Evolutionary conservation across 2,888 invertebrate genomes (phyloP).

Genomic region (Phortica magna): DNA sequence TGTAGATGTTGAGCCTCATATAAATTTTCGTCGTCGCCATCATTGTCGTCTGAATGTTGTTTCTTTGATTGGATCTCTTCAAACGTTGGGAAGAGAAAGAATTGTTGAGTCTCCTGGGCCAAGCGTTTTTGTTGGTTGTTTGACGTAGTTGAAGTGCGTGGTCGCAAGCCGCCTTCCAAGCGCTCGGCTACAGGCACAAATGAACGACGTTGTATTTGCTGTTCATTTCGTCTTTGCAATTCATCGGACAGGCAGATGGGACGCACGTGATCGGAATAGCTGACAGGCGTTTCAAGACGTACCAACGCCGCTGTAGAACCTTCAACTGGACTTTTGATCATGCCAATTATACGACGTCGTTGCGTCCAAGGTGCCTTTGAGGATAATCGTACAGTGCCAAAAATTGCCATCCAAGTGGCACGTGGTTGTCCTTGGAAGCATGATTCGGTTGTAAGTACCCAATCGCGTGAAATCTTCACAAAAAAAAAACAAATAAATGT

Average conservation of each 20-base stretch:
- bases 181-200: conserved; percentile 75
- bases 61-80: conserved; percentile 38
- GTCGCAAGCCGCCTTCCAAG: conserved; percentile 58
- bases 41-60: conserved; percentile 42
- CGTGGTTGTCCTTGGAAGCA: conserved; percentile 94
- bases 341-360: conserved; percentile 88
- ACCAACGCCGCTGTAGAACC: conserved; percentile 91
- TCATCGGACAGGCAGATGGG: conserved; percentile 88
- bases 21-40: conserved; percentile 25
- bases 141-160: conserved; percentile 38
- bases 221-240: conserved; percentile 64
- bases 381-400: conserved; percentile 87
- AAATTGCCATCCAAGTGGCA: conserved; percentile 90
- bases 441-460: conserved; percentile 92
- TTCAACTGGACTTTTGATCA: conserved; percentile 93
- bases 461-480: conserved; percentile 81
- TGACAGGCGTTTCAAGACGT: conserved; percentile 86
- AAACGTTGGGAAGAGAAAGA: conserved; percentile 73
- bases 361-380: conserved; percentile 93
- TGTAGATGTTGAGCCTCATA: conserved; percentile 41
- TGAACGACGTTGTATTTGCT: conserved; percentile 68
- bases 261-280: conserved; percentile 89
- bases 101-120: conserved; percentile 75
- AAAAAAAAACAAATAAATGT: background rate
- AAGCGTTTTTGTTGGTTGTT: conserved; percentile 52